Conservation (phyloP, 2,113 vertebrate genomes). For the Nycticryphes semicollaris region DNA sequence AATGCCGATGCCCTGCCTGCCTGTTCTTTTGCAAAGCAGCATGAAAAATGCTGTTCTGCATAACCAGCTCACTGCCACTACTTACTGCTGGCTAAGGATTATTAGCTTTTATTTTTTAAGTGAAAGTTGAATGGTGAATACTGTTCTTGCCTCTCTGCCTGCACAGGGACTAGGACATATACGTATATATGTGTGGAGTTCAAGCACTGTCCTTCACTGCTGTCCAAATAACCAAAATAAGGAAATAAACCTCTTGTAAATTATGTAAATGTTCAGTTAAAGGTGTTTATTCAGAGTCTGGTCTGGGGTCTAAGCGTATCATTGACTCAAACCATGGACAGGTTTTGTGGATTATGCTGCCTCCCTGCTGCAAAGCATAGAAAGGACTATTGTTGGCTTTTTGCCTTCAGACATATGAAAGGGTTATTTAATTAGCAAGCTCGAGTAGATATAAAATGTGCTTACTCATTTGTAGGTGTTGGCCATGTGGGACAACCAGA, state of each 20-base stretch:
- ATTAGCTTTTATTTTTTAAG: neutral
- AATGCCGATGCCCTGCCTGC: neutral
- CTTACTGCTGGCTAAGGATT: neutral
- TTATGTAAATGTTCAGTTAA: fast-evolving
- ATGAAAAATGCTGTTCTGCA: neutral
- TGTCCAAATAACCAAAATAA: neutral
- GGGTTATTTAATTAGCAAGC: neutral
- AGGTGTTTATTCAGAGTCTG: neutral
- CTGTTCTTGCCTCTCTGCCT: neutral
- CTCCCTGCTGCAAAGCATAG: neutral
- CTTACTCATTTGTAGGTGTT: neutral
- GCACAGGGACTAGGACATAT: too few species aligned
- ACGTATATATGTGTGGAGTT: neutral
- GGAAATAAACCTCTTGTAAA: neutral
- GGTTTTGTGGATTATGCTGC: neutral
- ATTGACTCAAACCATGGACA: fast-evolving
- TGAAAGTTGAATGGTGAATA: neutral
- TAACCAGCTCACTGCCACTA: neutral
- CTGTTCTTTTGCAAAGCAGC: neutral
- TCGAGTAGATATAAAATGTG: neutral
- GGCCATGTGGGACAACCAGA: neutral
- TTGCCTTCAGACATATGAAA: neutral
- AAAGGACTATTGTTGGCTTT: neutral
- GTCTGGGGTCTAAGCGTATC: neutral
- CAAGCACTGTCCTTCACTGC: neutral